Evolutionary conservation across 2,113 vertebrate genomes (phyloP).

Genomic region (Hucho hucho): DNA sequence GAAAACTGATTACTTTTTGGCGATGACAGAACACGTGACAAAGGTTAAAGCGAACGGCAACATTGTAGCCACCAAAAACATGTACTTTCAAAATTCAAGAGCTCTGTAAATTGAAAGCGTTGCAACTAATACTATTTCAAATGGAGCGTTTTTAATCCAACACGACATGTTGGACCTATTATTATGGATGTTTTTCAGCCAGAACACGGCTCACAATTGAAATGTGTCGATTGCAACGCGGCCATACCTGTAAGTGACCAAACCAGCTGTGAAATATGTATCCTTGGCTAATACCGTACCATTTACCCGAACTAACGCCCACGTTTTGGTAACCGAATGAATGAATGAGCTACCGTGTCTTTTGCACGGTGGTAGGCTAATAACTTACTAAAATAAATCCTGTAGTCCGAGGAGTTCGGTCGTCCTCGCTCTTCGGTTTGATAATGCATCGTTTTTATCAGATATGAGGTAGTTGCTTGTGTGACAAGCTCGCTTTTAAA

Average conservation of each 20-base stretch:
- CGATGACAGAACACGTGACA: too few species aligned
- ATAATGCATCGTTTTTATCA: slow-evolving; percentile 75
- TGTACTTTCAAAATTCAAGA: not conserved
- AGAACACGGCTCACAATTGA: too few species aligned
- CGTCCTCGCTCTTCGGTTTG: slow-evolving; percentile 82
- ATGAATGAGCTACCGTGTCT: not conserved
- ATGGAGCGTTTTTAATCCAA: not conserved
- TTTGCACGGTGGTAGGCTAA: not conserved
- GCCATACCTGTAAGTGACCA: too few species aligned
- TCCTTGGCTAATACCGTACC: too few species aligned
- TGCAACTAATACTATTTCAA: not conserved
- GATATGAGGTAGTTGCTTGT: slow-evolving; percentile 19
- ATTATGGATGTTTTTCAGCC: too few species aligned
- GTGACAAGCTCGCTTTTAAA: slow-evolving; percentile 36
- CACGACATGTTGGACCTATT: not conserved
- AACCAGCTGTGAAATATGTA: too few species aligned
- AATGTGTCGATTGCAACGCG: too few species aligned
- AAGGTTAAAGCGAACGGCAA: not conserved
- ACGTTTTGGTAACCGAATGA: not conserved
- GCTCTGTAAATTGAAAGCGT: not conserved
- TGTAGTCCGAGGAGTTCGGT: slow-evolving; percentile 75
- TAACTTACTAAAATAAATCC: slow-evolving; percentile 93
- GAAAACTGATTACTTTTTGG: too few species aligned
- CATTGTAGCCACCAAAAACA: not conserved
- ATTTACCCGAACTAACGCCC: not conserved